Evolutionary conservation across 2,797 vertebrate genomes (phyloP), one percentile per base, ranked within the genome.

Genomic region (Nannoperca obscura): DNA sequence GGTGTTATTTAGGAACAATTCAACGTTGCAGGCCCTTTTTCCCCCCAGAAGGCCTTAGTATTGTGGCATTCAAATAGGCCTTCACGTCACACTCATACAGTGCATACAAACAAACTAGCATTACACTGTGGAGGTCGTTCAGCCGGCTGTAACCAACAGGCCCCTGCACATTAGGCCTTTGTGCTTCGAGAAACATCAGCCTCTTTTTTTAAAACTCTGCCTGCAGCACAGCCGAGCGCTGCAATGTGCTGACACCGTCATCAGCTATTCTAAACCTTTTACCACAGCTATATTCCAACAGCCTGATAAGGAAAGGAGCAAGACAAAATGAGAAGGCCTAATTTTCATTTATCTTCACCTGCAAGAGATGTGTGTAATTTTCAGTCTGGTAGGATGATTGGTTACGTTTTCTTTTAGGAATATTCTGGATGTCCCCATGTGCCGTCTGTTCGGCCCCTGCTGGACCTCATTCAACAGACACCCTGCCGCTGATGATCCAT

Each of bases 181-280:
- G 89, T 91, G 90, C 87, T 92, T 91, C 89, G 59, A 92, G 90
- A 92, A 93, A 90, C 88, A 91, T 87, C 91, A 85, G 85, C 80
- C 84, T 80, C 70, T 87, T 81, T 79, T 89, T 82, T 82, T 65
- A 76, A 78, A 89, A 89, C 86, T 86, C 85, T 92, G 90, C 91
- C 92, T 89, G 89, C 91, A 91, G 91, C 89, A 85, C 65, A 86
- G 86, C 83, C 70, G 58, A 89, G 90, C 76, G 49, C 91, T 87
- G 86, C 88, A 94, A 93, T 90, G 91, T 94, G 93, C 92, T 93
- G 91, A 94, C 93, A 91, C 91, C 87, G 87, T 89, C 92, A 92
- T 80, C 82, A 85, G 86, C 90, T 79, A 86, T 88, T 91, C 90
- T 89, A 82, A 91, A 91, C 83, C 90, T 81, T 87, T 86, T 74